Evolutionary conservation across 92 coral and sea anemone genomes (phyloP), one percentile per base, ranked within the genome.

Genomic region (Zoanthus solanderi): DNA sequence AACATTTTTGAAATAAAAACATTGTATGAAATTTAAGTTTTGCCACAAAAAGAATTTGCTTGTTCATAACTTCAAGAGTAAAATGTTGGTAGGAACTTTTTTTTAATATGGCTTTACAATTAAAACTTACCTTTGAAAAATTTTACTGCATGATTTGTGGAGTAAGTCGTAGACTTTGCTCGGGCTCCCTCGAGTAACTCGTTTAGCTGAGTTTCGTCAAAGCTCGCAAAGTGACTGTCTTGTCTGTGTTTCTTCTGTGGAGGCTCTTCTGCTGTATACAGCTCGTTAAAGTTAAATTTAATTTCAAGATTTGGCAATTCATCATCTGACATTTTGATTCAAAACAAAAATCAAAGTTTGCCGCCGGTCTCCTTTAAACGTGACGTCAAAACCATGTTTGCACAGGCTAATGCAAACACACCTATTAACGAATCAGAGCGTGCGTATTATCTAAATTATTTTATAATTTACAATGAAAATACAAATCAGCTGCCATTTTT

Each of bases 81-180:
- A 69, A 69, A 69, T 18, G 44, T 29, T 69, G 74, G 44, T 28
- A 18, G 42, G 9, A 68, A 68, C 18, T 6, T 68, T 7, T 23
- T 18, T 7, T 68, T 9, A 68, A 68, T 6, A 30, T 68, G 42
- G 7, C 23, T 68, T 68, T 68, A 6, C 42, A 68, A 68, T 28
- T 18, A 5, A 11, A 68, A 68, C 74, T 68, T 28, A 68, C 74
- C 74, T 18, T 68, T 68, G 44, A 68, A 68, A 68, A 68, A 4
- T 5, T 68, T 68, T 68, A 68, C 74, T 2, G 74, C 74, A 68
- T 18, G 42, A 68, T 68, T 68, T 18, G 74, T 68, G 11, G 74
- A 68, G 74, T 68, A 68, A 18, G 42, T 68, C 14, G 74, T 68
- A 9, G 74, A 18, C 42, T 68, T 68, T 28, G 74, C 42, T 68